Evolutionary conservation across 2,888 invertebrate genomes (phyloP), one percentile per base, ranked within the genome.

Genomic region (Pimpla rufipes): DNA sequence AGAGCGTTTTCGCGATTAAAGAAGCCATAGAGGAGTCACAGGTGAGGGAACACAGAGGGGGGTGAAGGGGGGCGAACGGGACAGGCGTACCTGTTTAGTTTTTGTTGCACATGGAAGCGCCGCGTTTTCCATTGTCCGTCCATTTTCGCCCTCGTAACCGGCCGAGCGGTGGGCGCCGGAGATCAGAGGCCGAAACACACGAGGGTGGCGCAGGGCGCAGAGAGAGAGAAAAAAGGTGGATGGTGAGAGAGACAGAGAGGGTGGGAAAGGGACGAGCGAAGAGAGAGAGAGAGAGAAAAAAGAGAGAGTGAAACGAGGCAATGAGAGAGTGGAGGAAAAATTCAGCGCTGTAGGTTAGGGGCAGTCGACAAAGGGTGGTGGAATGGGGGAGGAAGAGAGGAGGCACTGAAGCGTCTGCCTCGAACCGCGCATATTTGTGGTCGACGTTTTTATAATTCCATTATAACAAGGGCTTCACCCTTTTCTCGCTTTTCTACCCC

Each of bases 391-490:
- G 29, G 29, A 29, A 29, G 29, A 62, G 16, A 40, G 23, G 45
- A 64, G 67, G 42, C 67, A 68, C 62, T 71, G 62, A 62, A 76
- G 67, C 45, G 79, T 68, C 62, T 73, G 71, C 83, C 77, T 80
- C 79, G 71, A 79, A 83, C 62, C 79, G 76, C 52, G 76, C 83
- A 80, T 80, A 83, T 83, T 83, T 83, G 83, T 76, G 76, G 83
- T 83, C 67, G 71, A 79, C 79, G 79, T 83, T 83, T 83, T 83
- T 80, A 83, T 83, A 83, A 83, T 83, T 83, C 83, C 73, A 83
- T 83, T 80, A 83, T 83, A 64, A 79, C 79, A 62, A 73, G 70
- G 52, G 59, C 76, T 78, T 57, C n/a, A 57, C 29, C 18, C 16
- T 57, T 76, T 77, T 57, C 47, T 67, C 52, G 2, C 29, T 45